Evolutionary conservation across 37 sponge, comb jelly and placozoan genomes (phyloP), one percentile per base, ranked within the genome.

Genomic region (Ephydatia muelleri): DNA sequence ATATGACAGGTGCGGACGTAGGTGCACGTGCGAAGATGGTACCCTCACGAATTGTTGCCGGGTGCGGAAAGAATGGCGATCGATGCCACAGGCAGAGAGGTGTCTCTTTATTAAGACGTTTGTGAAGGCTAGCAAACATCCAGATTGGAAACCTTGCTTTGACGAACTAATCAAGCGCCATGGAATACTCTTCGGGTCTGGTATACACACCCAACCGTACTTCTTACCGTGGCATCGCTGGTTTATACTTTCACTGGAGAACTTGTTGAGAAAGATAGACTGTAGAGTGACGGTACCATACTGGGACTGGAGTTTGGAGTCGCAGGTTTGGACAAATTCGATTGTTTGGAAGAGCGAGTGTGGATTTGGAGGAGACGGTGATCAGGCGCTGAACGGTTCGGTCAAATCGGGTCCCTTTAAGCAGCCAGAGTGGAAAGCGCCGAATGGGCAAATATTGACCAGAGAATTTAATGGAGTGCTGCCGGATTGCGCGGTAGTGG

Each of bases 261-360:
- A 88, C 70, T 34, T 88, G 3, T 65, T 88, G 35, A 39, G 84
- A 16, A 30, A 68, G 57, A 43, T 88, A 37, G 84, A 88, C 79
- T 83, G 89, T 65, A 34, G 43, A 3, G 79, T 88, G 25, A 88
- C 84, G 22, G 84, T 80, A 25, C 89, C 89, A 31, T 88, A 83
- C 70, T 88, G 89, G 89, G 89, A 88, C 73, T 88, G 89, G 89
- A 88, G 84, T 77, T 64, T 82, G 67, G 76, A 88, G 43, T 35
- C 79, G 23, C 69, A 66, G 67, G 47, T 65, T 4, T 82, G 83
- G 84, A 73, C 38, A 65, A 88, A 66, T 47, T 83, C 89, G 30
- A 76, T 68, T 32, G 70, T 88, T 0, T 88, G 89, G 89, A 34
- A 71, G 5, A 35, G 39, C 13, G 65, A 76, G 71, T 69, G 78